Conservation (phyloP, 2,113 vertebrate species). For the Otis tarda region DNA sequence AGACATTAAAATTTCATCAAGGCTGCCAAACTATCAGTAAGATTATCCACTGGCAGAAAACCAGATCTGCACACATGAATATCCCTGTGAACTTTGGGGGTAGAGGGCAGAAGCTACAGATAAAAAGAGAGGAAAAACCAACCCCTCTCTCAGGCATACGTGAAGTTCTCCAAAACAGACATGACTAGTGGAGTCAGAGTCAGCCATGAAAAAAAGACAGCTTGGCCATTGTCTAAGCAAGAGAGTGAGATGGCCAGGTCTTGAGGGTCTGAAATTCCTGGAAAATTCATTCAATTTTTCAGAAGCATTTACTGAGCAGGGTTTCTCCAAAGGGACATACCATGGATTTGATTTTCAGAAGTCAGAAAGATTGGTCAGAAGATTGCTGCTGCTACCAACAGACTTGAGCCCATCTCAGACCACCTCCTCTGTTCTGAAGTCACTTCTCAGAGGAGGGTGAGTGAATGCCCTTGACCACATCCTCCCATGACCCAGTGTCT, state of each 20-base stretch:
- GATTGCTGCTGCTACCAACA: background rate
- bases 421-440: background rate
- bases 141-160: background rate
- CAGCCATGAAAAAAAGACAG: background rate
- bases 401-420: background rate
- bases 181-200: background rate
- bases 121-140: background rate
- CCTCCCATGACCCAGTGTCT: background rate
- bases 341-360: background rate
- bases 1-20: background rate
- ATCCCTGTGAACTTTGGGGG: fast-evolving
- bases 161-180: background rate
- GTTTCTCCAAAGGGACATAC: background rate
- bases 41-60: background rate
- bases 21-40: background rate
- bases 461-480: background rate
- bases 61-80: no score
- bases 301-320: background rate
- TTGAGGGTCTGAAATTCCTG: background rate
- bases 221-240: background rate
- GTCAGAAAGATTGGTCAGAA: background rate
- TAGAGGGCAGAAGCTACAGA: background rate
- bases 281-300: background rate
- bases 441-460: background rate
- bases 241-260: background rate